Evolutionary conservation across 2,888 invertebrate species (phyloP), one percentile per base, ranked within the genome.

Genomic region (Caenorhabditis sp.): DNA sequence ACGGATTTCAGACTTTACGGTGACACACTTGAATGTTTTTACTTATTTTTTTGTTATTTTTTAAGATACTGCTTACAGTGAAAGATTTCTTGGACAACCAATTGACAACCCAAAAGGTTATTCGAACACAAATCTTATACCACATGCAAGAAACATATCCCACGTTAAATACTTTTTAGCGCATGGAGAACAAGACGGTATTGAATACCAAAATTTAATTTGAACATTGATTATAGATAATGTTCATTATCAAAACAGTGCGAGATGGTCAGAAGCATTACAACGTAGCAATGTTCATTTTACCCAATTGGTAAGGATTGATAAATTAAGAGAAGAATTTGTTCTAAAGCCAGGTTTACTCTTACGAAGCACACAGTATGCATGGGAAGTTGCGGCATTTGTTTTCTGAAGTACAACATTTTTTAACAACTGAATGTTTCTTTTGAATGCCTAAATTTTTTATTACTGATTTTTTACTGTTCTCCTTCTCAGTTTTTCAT

Each of bases 1-100:
- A 96, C 97, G 4, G 96, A 96, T 89, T 98, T 97, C 97, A 95
- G 95, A 89, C 95, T 97, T 80, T 97, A 98, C 90, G 97, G 97
- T 97, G 35, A n/a, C n/a, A n/a, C n/a, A n/a, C n/a, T n/a, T n/a
- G n/a, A n/a, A n/a, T 32, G 37, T 40, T 13, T 40, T 40, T 15
- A 15, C 9, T 40, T 2, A 32, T 32, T 32, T 32, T 32, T 20
- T 55, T 72, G 62, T 64, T 32, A 6, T 32, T 32, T 20, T 55
- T 72, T 60, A 60, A 89, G 98, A 99, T 93, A 97, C 98, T 0
- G 98, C 97, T 13, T 99, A 99, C 93, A 98, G 97, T 67, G 99
- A 99, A 93, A 94, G 98, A 47, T 99, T 98, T 93, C 96, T 99
- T 96, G 96, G 95, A 92, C 93, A 95, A 82, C 96, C 96, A 0